These are phyloP conservation scores for Apis cerana DNA, from an alignment of 1,140 invertebrate genomes.

Conservation along the genomic window DNA sequence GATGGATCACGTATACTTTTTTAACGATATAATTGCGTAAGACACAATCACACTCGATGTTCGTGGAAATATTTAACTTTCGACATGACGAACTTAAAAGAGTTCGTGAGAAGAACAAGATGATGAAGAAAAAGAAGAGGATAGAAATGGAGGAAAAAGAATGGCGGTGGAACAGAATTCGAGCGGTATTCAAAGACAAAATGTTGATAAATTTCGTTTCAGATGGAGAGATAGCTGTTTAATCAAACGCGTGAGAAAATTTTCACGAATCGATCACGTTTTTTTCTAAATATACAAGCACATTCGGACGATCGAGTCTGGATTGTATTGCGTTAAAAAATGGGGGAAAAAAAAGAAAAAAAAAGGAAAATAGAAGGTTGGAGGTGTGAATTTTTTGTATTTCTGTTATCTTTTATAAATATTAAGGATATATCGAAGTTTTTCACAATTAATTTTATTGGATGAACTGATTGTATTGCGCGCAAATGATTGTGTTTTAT, in stretches of 20 bases:
- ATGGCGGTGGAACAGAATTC: not conserved
- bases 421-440: not conserved
- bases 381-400: not conserved
- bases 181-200: not conserved
- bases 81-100: not conserved
- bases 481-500: slow-evolving; percentile 27
- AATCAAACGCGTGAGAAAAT: slow-evolving; percentile 4
- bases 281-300: slow-evolving; percentile 21
- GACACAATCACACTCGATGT: slow-evolving; percentile 34
- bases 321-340: not conserved
- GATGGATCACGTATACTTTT: slow-evolving; percentile 16
- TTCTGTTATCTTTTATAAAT: not conserved
- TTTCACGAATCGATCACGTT: not conserved
- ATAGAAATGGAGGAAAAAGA: not conserved
- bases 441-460: not conserved
- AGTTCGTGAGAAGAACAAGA: not conserved
- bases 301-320: slow-evolving; percentile 14
- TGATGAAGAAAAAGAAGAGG: not conserved
- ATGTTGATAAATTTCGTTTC: not conserved
- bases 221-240: not conserved
- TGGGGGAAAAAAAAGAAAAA: no score
- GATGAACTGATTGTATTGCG: slow-evolving; percentile 18
- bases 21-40: slow-evolving; percentile 26
- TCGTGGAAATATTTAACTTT: not conserved
- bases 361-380: no score